Percentiles rank a stretch among this genome's conserved stretches.
Evolutionary conservation across 2,113 vertebrate genomes (phyloP).

Genomic region (Bufo bufo): DNA sequence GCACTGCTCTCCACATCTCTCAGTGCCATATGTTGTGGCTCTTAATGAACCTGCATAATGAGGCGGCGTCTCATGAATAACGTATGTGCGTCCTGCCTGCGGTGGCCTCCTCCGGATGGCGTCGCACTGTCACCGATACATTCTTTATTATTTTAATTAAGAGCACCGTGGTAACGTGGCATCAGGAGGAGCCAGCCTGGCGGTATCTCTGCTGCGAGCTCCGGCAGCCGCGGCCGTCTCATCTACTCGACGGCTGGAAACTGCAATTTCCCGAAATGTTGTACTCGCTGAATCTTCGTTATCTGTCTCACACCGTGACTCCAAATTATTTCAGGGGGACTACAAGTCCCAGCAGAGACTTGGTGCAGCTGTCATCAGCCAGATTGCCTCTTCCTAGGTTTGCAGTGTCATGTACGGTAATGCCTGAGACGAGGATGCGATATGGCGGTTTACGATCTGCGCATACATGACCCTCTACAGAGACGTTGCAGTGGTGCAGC

Average conservation of each 20-base stretch:
- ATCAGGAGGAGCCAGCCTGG: background rate
- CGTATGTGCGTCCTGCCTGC: conserved; percentile 36
- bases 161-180: conserved; percentile 19
- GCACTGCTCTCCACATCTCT: background rate
- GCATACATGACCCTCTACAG: background rate
- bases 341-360: background rate
- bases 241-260: background rate
- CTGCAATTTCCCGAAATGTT: background rate
- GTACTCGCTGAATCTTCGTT: background rate
- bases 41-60: conserved; percentile 47
- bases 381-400: no score
- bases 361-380: background rate
- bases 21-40: conserved; percentile 51
- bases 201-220: background rate
- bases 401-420: no score
- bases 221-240: background rate
- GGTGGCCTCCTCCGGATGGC: conserved; percentile 37
- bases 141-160: conserved; percentile 57
- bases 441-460: background rate
- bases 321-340: background rate
- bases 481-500: background rate
- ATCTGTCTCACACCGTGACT: background rate
- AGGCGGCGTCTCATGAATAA: conserved; percentile 55
- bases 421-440: no score
- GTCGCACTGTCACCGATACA: conserved; percentile 48